phyloP scores from a whole-genome alignment of 2,888 invertebrate genomes.

The Nowickia ferox region DNA sequence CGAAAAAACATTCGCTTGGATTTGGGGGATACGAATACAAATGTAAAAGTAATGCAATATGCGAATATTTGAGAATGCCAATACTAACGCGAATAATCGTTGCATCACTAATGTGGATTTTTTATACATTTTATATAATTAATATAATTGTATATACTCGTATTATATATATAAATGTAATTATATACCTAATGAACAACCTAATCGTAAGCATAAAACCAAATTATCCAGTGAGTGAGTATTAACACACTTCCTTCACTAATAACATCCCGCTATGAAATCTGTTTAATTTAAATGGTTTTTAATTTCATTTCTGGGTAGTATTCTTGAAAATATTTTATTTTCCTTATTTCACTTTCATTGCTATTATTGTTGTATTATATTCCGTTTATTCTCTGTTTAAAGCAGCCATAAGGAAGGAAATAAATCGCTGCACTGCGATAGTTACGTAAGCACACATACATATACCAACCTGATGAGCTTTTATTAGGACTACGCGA shows the following conservation, averaged over 20 bases:
- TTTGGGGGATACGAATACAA: no score
- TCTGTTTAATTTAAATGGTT: constrained; percentile 51
- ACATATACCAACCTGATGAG: constrained; percentile 41
- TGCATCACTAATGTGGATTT: no score
- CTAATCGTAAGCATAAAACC: not conserved
- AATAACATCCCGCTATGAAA: constrained; percentile 3
- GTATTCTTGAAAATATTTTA: constrained; percentile 1
- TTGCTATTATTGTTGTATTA: not conserved
- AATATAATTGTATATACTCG: no score
- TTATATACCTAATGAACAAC: not conserved
- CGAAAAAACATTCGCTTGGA: no score
- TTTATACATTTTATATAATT: no score
- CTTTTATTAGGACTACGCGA: constrained; percentile 31
- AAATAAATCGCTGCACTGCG: constrained; percentile 11
- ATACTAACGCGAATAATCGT: no score
- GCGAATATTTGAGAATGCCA: no score
- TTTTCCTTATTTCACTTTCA: not conserved
- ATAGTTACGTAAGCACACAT: not conserved
- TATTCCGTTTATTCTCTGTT: not conserved
- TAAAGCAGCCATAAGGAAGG: constrained; percentile 10
- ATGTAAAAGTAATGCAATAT: no score
- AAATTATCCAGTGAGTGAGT: not conserved
- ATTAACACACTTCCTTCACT: not conserved
- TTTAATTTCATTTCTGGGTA: constrained; percentile 50
- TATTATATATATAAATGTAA: no score